Evolutionary conservation across 2,113 vertebrate species (phyloP).

Genomic region (Archocentrus centrarchus): DNA sequence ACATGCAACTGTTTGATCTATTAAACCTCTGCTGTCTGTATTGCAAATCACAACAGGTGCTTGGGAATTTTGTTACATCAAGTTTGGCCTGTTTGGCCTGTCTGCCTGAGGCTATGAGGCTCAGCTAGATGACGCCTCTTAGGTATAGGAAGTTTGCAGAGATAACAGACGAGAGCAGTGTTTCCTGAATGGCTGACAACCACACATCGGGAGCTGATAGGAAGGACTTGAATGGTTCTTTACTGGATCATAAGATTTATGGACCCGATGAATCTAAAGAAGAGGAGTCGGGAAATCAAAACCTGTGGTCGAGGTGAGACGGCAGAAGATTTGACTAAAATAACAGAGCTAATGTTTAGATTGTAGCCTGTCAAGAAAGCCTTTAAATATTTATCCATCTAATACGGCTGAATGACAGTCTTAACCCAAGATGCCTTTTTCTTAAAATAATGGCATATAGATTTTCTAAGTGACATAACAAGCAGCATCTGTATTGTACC

Average conservation of each 20-base stretch:
- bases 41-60: not conserved
- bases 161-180: not conserved
- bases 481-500: not conserved
- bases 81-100: constrained; percentile 48
- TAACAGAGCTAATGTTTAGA: not conserved
- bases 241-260: not conserved
- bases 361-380: not conserved
- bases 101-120: not conserved
- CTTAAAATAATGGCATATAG: not conserved
- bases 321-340: not conserved
- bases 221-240: not conserved
- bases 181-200: constrained; percentile 56
- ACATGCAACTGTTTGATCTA: not conserved
- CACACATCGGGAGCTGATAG: not conserved
- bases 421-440: not conserved
- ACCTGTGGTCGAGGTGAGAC: constrained; percentile 74
- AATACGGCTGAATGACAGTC: not conserved
- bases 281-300: not conserved
- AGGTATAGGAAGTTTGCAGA: not conserved
- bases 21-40: not conserved
- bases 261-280: fast-evolving
- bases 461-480: not conserved
- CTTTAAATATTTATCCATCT: not conserved
- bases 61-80: constrained; percentile 37
- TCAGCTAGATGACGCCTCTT: not conserved